A percentile compares a stretch with the other conserved stretches of the same genome.
Evolutionary conservation across 2,797 vertebrate species (phyloP).

Genomic region (Smutsia gigantea): DNA sequence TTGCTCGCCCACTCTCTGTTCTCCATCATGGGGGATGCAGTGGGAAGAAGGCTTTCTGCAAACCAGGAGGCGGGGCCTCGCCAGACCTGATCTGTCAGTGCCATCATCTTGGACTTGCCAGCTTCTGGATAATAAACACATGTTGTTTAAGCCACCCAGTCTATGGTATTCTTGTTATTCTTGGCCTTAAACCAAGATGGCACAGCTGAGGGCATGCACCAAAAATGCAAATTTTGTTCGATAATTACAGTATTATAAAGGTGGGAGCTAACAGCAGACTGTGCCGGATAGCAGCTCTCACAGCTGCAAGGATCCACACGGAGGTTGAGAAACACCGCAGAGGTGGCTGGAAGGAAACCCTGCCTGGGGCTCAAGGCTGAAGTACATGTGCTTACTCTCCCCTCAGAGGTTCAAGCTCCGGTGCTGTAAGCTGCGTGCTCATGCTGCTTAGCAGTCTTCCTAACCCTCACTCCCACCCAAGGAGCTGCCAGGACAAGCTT

Average conservation of each 20-base stretch:
- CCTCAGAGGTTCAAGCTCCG: neutral
- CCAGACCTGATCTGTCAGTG: neutral
- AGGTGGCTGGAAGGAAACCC: neutral
- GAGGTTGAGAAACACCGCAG: neutral
- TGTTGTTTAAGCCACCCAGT: neutral
- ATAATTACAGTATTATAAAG: neutral
- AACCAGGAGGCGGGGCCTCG: neutral
- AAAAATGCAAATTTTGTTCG: neutral
- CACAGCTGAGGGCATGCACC: neutral
- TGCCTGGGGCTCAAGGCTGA: neutral
- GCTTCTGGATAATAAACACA: neutral
- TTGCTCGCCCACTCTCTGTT: neutral
- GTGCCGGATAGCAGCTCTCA: too few species aligned
- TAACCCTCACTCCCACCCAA: neutral
- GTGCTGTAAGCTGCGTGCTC: neutral
- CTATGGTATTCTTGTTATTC: neutral
- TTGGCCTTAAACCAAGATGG: too few species aligned
- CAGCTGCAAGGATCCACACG: too few species aligned
- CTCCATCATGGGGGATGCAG: neutral
- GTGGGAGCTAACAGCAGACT: neutral
- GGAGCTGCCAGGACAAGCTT: neutral
- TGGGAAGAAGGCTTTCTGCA: neutral
- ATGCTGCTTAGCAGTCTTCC: neutral
- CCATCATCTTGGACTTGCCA: neutral
- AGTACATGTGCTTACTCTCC: fast-evolving